Evolutionary conservation across 2,113 vertebrate species (phyloP).

Genomic region (Cettia cetti): DNA sequence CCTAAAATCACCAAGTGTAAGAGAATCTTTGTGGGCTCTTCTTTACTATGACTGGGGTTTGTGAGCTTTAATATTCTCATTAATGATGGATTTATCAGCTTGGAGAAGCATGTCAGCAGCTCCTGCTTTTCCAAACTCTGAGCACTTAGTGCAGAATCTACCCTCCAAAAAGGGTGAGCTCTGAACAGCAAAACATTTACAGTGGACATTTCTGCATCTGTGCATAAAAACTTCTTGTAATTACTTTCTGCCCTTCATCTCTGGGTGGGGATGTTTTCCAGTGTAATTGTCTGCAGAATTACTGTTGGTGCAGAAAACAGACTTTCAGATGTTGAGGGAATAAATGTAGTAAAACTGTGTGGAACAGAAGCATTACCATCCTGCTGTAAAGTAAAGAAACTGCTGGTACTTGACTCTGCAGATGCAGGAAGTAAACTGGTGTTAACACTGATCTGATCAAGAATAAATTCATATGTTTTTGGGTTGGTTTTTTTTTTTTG

Average conservation of each 20-base stretch:
- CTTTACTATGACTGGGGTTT: neutral
- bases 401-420: neutral
- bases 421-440: neutral
- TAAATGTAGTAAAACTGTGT: neutral
- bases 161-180: neutral
- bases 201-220: neutral
- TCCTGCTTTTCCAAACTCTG: neutral
- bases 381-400: no score
- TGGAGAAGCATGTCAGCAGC: neutral
- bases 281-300: neutral
- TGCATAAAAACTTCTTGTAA: neutral
- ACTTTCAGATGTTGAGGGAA: neutral
- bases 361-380: neutral
- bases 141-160: neutral
- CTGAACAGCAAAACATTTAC: neutral
- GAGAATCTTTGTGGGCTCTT: neutral
- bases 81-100: neutral
- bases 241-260: neutral
- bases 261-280: neutral
- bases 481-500: neutral
- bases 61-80: neutral
- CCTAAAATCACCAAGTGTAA: constrained; percentile 47
- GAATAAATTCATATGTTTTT: neutral
- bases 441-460: neutral
- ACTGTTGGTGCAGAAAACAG: neutral